A percentile compares a stretch with the other conserved stretches of the same genome.
These are phyloP conservation scores for Pantherophis guttatus DNA, from an alignment of 2,113 vertebrate genomes.

Conservation along the genomic window DNA sequence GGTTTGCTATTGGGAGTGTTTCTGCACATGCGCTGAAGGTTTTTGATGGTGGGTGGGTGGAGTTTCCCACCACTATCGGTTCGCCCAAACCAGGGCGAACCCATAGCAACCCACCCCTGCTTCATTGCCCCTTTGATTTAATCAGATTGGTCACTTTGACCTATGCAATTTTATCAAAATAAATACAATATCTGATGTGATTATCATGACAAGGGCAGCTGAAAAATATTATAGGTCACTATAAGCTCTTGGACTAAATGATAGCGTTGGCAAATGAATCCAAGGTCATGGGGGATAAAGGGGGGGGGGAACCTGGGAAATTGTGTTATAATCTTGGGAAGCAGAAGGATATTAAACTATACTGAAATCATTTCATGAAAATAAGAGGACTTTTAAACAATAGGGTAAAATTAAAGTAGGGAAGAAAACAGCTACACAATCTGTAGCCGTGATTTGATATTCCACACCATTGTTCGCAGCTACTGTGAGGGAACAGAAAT, in stretches of 20 bases:
- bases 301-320: neutral
- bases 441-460: neutral
- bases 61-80: too few relatives aligned
- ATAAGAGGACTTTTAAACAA: neutral
- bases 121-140: neutral
- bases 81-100: too few relatives aligned
- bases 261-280: neutral
- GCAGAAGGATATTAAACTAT: neutral
- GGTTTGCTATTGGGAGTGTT: too few relatives aligned
- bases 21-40: too few relatives aligned
- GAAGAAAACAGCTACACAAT: neutral
- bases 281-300: neutral
- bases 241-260: neutral
- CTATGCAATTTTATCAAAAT: neutral
- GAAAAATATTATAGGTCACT: neutral
- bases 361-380: neutral
- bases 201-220: neutral
- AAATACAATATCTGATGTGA: neutral
- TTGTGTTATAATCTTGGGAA: neutral
- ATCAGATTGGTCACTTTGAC: neutral
- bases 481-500: neutral
- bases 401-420: neutral
- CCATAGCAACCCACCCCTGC: too few relatives aligned
- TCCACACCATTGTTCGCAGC: neutral
- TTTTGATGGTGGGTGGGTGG: too few relatives aligned